Base-by-base conservation (phyloP, 2,888 invertebrate genomes). In the Bombyx huttoni region DNA sequence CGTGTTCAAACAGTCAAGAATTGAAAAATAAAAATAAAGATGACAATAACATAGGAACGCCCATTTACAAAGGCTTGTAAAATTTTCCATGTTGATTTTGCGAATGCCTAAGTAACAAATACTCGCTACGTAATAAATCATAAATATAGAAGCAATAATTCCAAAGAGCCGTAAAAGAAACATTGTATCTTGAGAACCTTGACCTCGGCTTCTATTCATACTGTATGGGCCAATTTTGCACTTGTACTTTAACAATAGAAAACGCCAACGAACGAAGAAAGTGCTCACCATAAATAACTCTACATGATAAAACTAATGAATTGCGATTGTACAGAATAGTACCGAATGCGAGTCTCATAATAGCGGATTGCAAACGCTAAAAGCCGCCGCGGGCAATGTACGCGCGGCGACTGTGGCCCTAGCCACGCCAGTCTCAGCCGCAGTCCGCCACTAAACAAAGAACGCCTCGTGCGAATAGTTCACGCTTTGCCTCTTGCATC, bases 271-370 rank as follows among this genome's bases (percentile, higher is more conserved):
- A 64, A 70, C 68, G 66, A 74, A 68, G 67, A 72, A 69, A 76
- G 75, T 75, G 72, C 75, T 72, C 73, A 67, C 67, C 70, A 70
- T 80, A 77, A 78, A 78, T 79, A 78, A 73, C 65, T 77, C 71
- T 79, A 76, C 72, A 24, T 24, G 24, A 24, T 24, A 24, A 24
- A 24, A 65, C 78, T 84, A 85, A 85, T 87, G 85, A 86, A 83
- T 85, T 85, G 85, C 76, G 75, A 75, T 71, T 73, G 71, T 70
- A 64, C 70, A 74, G 71, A 70, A 63, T 70, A 74, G 71, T 70
- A 64, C 58, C 58, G 69, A 73, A 68, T 64, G 71, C 70, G 65
- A 71, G 73, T 54, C 64, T 70, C 68, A 75, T 78, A 81, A 78
- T 79, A 74, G 75, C 65, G 66, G 70, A 65, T 67, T 68, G 69